These are phyloP conservation scores for Mesitornis unicolor DNA, from an alignment of 2,113 vertebrate genomes.

Conservation along the genomic window DNA sequence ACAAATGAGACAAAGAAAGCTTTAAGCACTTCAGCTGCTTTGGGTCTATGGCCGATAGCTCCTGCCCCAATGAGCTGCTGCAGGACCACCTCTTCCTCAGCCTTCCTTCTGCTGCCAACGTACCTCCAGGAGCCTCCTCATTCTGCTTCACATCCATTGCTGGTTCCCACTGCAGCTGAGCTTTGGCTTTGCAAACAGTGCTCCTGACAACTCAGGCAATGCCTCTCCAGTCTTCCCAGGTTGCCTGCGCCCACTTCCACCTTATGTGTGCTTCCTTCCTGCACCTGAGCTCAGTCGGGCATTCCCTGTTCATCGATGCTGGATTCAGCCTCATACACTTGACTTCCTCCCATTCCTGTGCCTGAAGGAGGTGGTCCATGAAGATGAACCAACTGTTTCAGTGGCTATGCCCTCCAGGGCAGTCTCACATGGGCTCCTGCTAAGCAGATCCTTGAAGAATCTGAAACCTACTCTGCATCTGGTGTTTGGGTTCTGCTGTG, in stretches of 20 bases:
- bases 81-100: background rate
- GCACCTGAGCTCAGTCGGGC: background rate
- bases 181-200: background rate
- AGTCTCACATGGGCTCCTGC: background rate
- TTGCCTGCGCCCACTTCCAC: background rate
- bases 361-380: background rate
- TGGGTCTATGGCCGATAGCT: background rate
- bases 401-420: background rate
- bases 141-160: fast-evolving
- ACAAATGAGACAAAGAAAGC: background rate
- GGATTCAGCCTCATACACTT: background rate
- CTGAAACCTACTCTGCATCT: background rate
- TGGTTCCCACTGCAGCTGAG: background rate
- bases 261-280: background rate
- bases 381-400: background rate
- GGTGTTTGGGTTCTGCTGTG: background rate
- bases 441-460: background rate
- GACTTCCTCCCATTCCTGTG: background rate
- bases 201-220: background rate
- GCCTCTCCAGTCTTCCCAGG: background rate
- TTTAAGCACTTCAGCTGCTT: background rate
- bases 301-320: background rate
- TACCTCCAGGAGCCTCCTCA: background rate
- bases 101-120: background rate
- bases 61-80: background rate